Evolutionary conservation across 2,888 invertebrate genomes (phyloP).

Genomic region (Leucophenga montana): DNA sequence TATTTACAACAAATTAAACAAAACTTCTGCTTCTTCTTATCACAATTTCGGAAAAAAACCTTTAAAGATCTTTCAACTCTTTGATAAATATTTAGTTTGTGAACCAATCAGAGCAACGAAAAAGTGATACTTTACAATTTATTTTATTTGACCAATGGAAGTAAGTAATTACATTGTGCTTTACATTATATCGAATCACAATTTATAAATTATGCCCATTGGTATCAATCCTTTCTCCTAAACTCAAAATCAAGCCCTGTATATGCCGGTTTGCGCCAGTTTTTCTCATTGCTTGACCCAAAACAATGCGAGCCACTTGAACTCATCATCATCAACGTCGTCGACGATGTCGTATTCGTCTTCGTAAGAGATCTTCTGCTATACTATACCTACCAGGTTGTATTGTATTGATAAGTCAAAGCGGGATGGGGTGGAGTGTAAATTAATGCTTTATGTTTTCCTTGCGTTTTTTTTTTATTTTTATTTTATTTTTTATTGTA

Average conservation of each 20-base stretch:
- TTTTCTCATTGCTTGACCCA: slow-evolving; percentile 36
- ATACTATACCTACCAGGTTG: slow-evolving; percentile 14
- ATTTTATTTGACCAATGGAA: no score
- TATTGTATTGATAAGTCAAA: neutral
- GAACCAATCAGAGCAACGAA: no score
- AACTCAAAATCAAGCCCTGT: no score
- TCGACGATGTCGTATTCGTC: neutral
- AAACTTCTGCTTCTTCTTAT: no score
- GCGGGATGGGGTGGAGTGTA: slow-evolving; percentile 6
- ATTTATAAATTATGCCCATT: slow-evolving; percentile 27
- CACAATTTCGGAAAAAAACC: no score
- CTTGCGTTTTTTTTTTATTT: slow-evolving; percentile 1
- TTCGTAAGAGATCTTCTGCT: slow-evolving; percentile 15
- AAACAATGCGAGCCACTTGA: slow-evolving; percentile 30
- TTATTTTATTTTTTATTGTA: neutral
- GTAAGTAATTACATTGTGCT: no score
- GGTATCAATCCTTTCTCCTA: neutral
- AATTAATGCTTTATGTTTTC: slow-evolving; percentile 25
- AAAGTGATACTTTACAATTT: no score
- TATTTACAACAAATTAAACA: no score
- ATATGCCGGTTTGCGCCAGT: slow-evolving; percentile 31
- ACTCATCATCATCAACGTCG: slow-evolving; percentile 16
- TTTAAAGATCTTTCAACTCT: no score
- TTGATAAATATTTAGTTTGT: no score
- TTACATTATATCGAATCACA: slow-evolving; percentile 6